Conservation (phyloP, 1,140 invertebrate genomes). For the Aphaenogaster ashmeadi region DNA sequence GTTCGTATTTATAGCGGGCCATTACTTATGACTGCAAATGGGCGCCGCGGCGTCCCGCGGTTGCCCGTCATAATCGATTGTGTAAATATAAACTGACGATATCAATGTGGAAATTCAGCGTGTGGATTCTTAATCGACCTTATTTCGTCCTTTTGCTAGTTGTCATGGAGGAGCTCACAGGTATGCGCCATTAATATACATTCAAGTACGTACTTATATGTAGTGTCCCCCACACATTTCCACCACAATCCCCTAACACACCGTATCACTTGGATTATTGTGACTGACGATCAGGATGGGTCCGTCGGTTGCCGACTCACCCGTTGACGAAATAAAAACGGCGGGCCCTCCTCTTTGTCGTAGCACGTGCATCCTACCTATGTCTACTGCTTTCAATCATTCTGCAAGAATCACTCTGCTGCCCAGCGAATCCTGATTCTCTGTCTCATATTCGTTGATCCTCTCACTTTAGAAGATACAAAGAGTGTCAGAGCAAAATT, state of each 20-base stretch:
- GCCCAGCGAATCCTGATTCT: constrained; percentile 30
- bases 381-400: constrained; percentile 4
- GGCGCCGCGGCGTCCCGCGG: constrained; percentile 25
- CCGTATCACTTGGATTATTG: background rate
- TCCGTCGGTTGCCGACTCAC: background rate
- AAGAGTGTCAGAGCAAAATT: constrained; percentile 12
- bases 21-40: constrained; percentile 66
- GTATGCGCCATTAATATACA: constrained; percentile 82
- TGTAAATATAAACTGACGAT: constrained; percentile 86
- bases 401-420: constrained; percentile 36
- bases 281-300: constrained; percentile 30
- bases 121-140: constrained; percentile 81
- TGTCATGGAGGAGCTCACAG: constrained; percentile 89
- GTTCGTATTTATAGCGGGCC: constrained; percentile 65
- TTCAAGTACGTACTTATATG: constrained; percentile 33
- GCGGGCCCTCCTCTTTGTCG: background rate
- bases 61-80: constrained; percentile 69
- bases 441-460: background rate
- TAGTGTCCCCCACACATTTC: background rate
- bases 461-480: background rate
- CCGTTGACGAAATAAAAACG: background rate
- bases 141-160: constrained; percentile 85
- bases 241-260: background rate
- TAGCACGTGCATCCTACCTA: constrained; percentile 51
- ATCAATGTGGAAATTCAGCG: constrained; percentile 84